Evolutionary conservation across 2,113 vertebrate species (phyloP), one percentile per base, ranked within the genome.

Genomic region (Osmerus eperlanus): DNA sequence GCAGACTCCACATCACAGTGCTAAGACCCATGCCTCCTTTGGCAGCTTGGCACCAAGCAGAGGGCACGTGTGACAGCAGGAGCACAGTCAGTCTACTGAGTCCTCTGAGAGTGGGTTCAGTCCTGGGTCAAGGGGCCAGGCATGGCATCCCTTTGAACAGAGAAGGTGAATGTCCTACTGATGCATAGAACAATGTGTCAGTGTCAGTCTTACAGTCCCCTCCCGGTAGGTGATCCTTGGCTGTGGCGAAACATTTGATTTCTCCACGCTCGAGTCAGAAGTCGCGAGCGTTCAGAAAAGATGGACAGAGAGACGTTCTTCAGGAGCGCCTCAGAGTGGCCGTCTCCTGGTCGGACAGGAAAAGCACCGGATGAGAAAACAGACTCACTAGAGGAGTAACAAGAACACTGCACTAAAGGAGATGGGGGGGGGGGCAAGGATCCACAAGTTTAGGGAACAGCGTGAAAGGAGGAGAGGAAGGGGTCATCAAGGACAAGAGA

Each of bases 1-100:
- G 6, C 68, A 29, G 71, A 59, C 72, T 60, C 65, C 62, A 61
- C 54, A 78, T 92, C 90, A 92, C 90, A 91, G 90, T 90, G 88
- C 79, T 85, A 75, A 72, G 79, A 83, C 72, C 51, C 63, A 61
- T 60, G 71, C 60, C 71, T 82, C 68, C 63, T 82, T 84, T 83
- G 75, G 81, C 77, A 81, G 74, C 0, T 18, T 60, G 0, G 21
- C 71, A 70, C 71, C 52, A 25, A 3, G 1, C 19, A 41, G 21
- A 32, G 61, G 70, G 18, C 18, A 21, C 3, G 19, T 65, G 32
- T 47, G 41, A 47, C 41, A 47, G 8, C 7, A 47, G 41, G 9
- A 47, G 41, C 41, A 47, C 7, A 9, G 9, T 8, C 41, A 12
- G 41, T 5, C 41, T 47, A 47, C 41, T 47, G 41, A 36, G 32